These are phyloP conservation scores for Microdon myrmicae DNA, from an alignment of 2,888 invertebrate species.

Conservation along the genomic window DNA sequence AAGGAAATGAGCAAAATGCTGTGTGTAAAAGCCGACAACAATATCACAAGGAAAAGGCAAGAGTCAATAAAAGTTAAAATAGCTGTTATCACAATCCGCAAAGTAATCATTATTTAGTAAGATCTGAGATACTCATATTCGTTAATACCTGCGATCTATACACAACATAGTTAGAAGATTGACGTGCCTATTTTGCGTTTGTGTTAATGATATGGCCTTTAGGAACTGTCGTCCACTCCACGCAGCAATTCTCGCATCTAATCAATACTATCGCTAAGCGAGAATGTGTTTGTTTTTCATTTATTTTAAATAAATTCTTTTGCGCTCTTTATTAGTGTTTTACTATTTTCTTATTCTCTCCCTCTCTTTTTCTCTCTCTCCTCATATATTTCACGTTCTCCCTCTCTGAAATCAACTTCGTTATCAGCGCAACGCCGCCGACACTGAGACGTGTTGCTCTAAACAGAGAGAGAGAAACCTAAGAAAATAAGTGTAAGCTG, in stretches of 20 bases:
- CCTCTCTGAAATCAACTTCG: constrained; percentile 37
- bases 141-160: constrained; percentile 37
- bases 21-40: constrained; percentile 31
- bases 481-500: too few relatives aligned
- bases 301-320: too few relatives aligned
- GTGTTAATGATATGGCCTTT: constrained; percentile 30
- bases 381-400: too few relatives aligned
- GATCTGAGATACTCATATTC: constrained; percentile 43
- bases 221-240: constrained; percentile 31
- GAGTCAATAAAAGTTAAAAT: constrained; percentile 41
- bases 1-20: constrained; percentile 10
- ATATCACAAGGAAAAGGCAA: constrained; percentile 30
- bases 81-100: constrained; percentile 46
- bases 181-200: constrained; percentile 25
- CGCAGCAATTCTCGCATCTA: constrained; percentile 24
- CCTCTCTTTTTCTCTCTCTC: constrained; percentile 15
- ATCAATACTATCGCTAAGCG: constrained; percentile 22
- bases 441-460: constrained; percentile 14
- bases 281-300: constrained; percentile 22
- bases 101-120: constrained; percentile 45
- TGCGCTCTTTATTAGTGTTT: too few relatives aligned
- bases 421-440: constrained; percentile 35
- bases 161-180: constrained; percentile 28
- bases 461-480: too few relatives aligned
- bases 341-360: constrained; percentile 24